Evolutionary conservation across 1,140 invertebrate species (phyloP).

Genomic region (Venturia canescens): DNA sequence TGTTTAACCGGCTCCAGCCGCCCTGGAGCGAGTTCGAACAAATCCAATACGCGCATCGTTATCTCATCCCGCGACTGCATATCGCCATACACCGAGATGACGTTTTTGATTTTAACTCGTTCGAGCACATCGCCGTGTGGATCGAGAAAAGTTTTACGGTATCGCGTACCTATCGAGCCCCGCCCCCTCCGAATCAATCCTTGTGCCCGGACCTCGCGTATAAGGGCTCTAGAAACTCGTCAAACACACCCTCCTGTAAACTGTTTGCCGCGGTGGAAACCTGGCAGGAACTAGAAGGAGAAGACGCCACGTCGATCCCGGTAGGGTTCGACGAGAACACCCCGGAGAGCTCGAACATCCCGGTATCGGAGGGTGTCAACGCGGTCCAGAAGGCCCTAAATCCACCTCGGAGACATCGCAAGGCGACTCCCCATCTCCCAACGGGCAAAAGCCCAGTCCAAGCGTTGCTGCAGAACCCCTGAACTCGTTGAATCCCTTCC

Average conservation of each 20-base stretch:
- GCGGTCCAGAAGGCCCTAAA: no score
- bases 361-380: no score
- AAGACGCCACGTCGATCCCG: not conserved
- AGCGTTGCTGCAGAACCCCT: no score
- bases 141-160: not conserved
- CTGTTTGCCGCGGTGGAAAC: not conserved
- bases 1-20: constrained; percentile 37
- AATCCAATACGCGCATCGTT: constrained; percentile 47
- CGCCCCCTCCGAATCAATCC: not conserved
- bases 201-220: constrained; percentile 5
- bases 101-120: constrained; percentile 26
- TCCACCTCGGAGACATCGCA: no score
- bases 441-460: no score
- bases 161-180: not conserved
- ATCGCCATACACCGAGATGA: constrained; percentile 40
- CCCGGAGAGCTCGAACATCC: not conserved
- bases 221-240: not conserved
- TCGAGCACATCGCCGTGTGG: constrained; percentile 34
- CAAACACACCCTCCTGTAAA: not conserved
- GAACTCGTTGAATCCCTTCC: no score
- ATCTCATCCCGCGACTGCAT: constrained; percentile 45
- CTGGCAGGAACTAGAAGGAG: not conserved
- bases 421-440: no score
- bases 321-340: not conserved
- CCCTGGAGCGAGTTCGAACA: constrained; percentile 44